Evolutionary conservation across 2,888 invertebrate genomes (phyloP).

Genomic region (Conops quadrifasciatus): DNA sequence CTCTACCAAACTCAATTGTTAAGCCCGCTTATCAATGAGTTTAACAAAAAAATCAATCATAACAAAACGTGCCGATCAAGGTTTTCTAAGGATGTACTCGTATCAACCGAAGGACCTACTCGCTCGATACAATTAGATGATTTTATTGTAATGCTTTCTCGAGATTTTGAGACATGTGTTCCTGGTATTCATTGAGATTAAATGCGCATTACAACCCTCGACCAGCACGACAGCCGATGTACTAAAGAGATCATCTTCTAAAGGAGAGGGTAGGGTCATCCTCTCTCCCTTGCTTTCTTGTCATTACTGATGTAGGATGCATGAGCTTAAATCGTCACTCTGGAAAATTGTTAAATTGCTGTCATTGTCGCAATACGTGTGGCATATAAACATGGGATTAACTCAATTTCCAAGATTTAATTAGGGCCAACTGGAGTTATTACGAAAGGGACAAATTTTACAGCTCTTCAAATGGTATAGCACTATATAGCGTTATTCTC

Average conservation of each 20-base stretch:
- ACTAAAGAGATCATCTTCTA: conserved; percentile 4
- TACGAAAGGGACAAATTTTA: too few relatives aligned
- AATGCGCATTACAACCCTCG: not conserved
- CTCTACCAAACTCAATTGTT: too few relatives aligned
- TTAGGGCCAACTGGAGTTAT: not conserved
- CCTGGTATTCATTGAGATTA: not conserved
- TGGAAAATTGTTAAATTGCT: conserved; percentile 17
- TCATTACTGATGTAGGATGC: not conserved
- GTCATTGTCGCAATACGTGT: conserved; percentile 9
- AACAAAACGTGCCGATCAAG: conserved; percentile 23
- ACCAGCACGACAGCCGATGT: not conserved
- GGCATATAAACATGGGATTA: conserved; percentile 23
- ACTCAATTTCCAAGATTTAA: not conserved
- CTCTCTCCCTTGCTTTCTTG: too few relatives aligned
- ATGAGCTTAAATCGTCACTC: not conserved
- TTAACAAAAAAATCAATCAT: conserved; percentile 17
- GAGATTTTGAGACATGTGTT: conserved; percentile 30
- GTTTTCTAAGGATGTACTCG: conserved; percentile 4
- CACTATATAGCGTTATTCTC: not conserved
- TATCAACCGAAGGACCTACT: not conserved
- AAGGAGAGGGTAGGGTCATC: conserved; percentile 1
- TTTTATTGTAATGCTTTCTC: conserved; percentile 26
- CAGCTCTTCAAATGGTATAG: too few relatives aligned
- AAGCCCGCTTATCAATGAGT: too few relatives aligned
- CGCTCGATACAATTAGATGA: conserved; percentile 27